Conservation (phyloP, 2,113 vertebrate genomes). For the Agelaius phoeniceus region DNA sequence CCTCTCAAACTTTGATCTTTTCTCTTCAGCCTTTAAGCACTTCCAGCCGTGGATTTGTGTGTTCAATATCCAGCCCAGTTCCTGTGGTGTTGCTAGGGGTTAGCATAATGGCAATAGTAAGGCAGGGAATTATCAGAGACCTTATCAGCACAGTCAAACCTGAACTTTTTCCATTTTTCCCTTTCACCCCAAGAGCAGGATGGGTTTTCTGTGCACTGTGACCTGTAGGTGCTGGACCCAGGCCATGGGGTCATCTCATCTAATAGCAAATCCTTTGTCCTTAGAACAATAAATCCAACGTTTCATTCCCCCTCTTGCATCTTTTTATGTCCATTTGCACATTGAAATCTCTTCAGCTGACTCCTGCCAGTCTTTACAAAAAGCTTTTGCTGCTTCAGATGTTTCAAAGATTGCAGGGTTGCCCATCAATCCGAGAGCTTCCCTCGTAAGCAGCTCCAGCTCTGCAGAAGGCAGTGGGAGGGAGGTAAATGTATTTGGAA, state of each 20-base stretch:
- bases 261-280: constrained; percentile 25
- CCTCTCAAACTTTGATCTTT: constrained; percentile 43
- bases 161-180: not conserved
- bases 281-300: not conserved
- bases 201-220: not conserved
- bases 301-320: constrained; percentile 11
- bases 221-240: constrained; percentile 29
- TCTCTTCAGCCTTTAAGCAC: constrained; percentile 45
- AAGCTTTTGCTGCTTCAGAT: constrained; percentile 55
- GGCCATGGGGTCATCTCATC: not conserved
- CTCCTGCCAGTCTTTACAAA: constrained; percentile 59
- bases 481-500: not conserved
- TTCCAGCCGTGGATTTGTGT: constrained; percentile 14
- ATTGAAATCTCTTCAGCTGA: constrained; percentile 59
- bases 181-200: not conserved
- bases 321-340: constrained; percentile 66
- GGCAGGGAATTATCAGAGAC: constrained; percentile 11
- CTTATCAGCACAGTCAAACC: not conserved
- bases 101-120: constrained; percentile 17
- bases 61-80: not conserved
- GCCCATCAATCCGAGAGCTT: not conserved
- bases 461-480: constrained; percentile 16
- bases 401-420: constrained; percentile 53
- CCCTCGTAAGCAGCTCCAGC: constrained; percentile 38
- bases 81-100: constrained; percentile 27